Conservation (phyloP, 2,888 invertebrate genomes). For the Odontocerum albicorne region DNA sequence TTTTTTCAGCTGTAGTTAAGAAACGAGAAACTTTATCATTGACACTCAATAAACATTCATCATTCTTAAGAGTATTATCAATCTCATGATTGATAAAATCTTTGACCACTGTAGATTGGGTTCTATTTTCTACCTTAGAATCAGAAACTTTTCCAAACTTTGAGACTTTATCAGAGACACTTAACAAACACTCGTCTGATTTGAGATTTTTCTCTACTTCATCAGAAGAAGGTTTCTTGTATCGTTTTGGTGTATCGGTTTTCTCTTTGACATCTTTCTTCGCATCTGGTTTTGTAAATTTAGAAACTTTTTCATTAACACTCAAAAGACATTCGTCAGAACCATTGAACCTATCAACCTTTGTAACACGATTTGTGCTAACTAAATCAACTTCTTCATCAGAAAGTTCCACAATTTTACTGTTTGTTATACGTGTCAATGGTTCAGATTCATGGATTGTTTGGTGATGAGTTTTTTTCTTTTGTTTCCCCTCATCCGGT, state of each 20-base stretch:
- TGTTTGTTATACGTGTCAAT: slow-evolving; percentile 54
- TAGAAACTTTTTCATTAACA: slow-evolving; percentile 66
- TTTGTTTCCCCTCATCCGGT: slow-evolving; percentile 66
- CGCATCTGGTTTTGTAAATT: slow-evolving; percentile 43
- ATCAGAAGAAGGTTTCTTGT: slow-evolving; percentile 50
- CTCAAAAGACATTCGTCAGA: slow-evolving; percentile 61
- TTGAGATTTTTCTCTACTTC: slow-evolving; percentile 54
- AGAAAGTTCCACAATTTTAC: slow-evolving; percentile 52
- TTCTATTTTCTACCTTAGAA: slow-evolving; percentile 45
- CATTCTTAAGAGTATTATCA: slow-evolving; percentile 51
- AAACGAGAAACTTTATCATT: slow-evolving; percentile 68
- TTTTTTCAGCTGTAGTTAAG: slow-evolving; percentile 62
- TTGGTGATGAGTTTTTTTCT: slow-evolving; percentile 45
- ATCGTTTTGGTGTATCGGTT: slow-evolving; percentile 41
- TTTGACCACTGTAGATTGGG: slow-evolving; percentile 40
- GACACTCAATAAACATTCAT: slow-evolving; percentile 62
- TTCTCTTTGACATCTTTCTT: slow-evolving; percentile 41
- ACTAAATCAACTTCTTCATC: slow-evolving; percentile 56
- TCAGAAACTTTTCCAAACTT: slow-evolving; percentile 64
- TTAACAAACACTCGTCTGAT: slow-evolving; percentile 64
- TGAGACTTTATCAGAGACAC: slow-evolving; percentile 69
- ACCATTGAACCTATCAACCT: slow-evolving; percentile 46
- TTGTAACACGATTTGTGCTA: slow-evolving; percentile 41
- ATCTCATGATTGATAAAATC: slow-evolving; percentile 35
- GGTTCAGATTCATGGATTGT: slow-evolving; percentile 63